phyloP scores from a whole-genome alignment of 2,888 invertebrate genomes.

The Zootermopsis nevadensis region DNA sequence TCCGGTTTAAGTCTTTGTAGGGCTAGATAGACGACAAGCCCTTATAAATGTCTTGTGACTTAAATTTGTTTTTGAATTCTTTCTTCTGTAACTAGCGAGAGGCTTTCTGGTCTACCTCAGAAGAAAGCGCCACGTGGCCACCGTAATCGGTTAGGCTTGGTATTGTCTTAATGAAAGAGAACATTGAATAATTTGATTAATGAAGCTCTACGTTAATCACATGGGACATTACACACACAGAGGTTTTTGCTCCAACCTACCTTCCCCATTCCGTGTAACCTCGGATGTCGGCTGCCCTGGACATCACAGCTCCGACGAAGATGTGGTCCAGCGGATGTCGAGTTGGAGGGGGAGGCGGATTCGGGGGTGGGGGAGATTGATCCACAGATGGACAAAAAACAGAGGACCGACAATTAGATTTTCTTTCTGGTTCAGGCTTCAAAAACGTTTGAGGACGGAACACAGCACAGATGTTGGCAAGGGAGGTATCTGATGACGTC shows the following conservation, averaged over 20 bases:
- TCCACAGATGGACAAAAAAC: not conserved
- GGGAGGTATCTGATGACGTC: slow-evolving; percentile 41
- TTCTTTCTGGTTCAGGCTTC: not conserved
- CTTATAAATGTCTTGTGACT: too few relatives aligned
- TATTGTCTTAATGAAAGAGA: too few relatives aligned
- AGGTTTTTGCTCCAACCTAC: not conserved
- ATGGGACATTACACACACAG: too few relatives aligned
- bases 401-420: slow-evolving; percentile 20
- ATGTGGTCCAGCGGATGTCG: slow-evolving; percentile 14
- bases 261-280: slow-evolving; percentile 31
- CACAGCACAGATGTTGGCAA: slow-evolving; percentile 20
- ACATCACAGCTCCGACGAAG: not conserved
- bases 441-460: slow-evolving; percentile 5
- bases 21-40: too few relatives aligned
- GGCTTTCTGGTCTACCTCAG: too few relatives aligned
- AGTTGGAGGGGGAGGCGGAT: slow-evolving; percentile 36
- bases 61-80: too few relatives aligned
- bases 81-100: too few relatives aligned
- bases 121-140: too few relatives aligned
- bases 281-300: not conserved
- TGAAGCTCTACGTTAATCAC: too few relatives aligned
- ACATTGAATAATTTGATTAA: too few relatives aligned
- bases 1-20: too few relatives aligned
- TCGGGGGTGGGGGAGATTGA: slow-evolving; percentile 39
- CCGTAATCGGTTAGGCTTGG: too few relatives aligned